Evolutionary conservation across 2,888 invertebrate species (phyloP), one percentile per base, ranked within the genome.

Genomic region (Reticulitermes lucifugus): DNA sequence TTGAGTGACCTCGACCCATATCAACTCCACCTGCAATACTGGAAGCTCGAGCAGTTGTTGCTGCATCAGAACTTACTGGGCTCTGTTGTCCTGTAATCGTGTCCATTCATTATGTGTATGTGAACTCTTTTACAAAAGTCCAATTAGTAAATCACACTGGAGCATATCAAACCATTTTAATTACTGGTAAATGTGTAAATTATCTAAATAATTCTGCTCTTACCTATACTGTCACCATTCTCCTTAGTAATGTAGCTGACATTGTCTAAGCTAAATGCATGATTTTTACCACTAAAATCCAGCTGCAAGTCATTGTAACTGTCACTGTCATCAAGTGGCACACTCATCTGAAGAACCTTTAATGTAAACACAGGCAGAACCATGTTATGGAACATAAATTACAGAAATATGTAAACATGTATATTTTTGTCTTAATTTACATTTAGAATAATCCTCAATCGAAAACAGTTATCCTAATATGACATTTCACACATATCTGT

Each of bases 231-330:
- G 73, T 93, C 90, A 91, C 95, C 96, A 88, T 94, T 96, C 89
- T 97, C 96, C 90, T 95, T 95, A 83, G 96, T 96, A 88, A 97
- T 95, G 90, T 97, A 97, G 89, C 97, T 96, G 85, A 97, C 97
- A 89, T 96, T 97, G 89, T 97, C 97, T 89, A 97, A 93, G 88
- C 95, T 96, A 89, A 97, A 97, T 0, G 96, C 96, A 89, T 97
- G 97, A 90, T 97, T 97, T 89, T 95, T 95, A 88, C 96, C 96
- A 90, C 97, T 96, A 89, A 97, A 96, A 90, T 97, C 97, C 85
- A 97, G 91, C 89, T 97, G 97, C 60, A 97, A 90, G 90, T 97
- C 97, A 89, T 94, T 94, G 89, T 92, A 94, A 86, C 96, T 95
- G 88, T 95, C 95, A 86, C 94, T 95, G 87, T 96, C 96, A 88